phyloP scores from a whole-genome alignment of 2,113 vertebrate species.

The Erythrolamprus reginae region DNA sequence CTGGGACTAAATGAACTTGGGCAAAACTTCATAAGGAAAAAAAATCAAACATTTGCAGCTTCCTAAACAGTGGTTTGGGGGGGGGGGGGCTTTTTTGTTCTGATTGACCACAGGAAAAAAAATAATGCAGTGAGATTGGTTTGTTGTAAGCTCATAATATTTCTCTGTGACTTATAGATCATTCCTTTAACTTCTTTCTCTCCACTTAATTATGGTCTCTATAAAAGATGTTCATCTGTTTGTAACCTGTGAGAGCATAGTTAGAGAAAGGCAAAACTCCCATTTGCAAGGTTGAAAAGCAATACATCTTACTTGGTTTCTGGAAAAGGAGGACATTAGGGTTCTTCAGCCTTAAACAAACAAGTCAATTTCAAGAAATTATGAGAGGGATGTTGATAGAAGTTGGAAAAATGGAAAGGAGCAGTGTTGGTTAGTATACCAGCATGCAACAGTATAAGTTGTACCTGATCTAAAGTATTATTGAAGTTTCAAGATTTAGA shows the following conservation, averaged over 20 bases:
- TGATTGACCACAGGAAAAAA: too few species aligned
- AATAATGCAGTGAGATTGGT: neutral
- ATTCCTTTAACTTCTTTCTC: neutral
- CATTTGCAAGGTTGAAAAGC: neutral
- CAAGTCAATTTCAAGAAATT: neutral
- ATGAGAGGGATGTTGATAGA: neutral
- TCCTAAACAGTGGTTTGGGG: too few species aligned
- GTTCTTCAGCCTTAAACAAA: neutral
- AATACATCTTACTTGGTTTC: neutral
- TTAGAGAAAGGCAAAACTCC: neutral
- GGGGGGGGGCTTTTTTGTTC: too few species aligned
- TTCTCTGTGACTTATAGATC: neutral
- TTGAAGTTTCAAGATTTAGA: neutral
- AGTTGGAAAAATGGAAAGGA: neutral
- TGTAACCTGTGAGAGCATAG: neutral
- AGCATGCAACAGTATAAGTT: neutral
- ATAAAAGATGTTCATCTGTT: neutral
- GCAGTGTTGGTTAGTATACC: neutral
- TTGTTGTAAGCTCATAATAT: neutral
- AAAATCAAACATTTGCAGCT: neutral
- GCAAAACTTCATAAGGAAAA: neutral
- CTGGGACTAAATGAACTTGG: too few species aligned
- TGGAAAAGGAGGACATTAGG: neutral
- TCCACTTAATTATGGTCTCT: neutral
- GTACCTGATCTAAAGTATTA: neutral